These are phyloP conservation scores for Diarsia rubi DNA, from an alignment of 2,888 invertebrate species.

Conservation along the genomic window DNA sequence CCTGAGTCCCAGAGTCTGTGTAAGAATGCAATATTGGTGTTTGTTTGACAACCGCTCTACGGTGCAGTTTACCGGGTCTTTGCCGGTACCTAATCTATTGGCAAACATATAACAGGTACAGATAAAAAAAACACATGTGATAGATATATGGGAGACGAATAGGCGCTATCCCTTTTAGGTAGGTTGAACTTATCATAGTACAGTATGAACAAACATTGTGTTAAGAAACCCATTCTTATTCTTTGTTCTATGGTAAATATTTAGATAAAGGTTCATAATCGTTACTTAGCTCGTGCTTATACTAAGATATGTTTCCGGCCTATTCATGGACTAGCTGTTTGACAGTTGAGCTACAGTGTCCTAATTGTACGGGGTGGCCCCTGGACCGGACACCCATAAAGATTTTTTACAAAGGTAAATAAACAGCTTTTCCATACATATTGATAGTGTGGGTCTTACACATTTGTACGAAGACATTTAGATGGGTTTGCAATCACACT, in stretches of 20 bases:
- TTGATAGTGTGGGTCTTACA: not conserved
- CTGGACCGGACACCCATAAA: not conserved
- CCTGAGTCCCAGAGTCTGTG: too few species aligned
- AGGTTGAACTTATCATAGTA: not conserved
- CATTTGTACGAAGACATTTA: not conserved
- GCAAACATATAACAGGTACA: not conserved
- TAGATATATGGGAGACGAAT: not conserved
- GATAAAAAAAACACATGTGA: not conserved
- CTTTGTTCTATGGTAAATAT: not conserved
- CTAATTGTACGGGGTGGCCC: not conserved
- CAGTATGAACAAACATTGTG: not conserved
- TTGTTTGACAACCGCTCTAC: not conserved
- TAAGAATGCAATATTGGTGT: not conserved
- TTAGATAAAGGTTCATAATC: not conserved
- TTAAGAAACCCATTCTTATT: slow-evolving; percentile 1
- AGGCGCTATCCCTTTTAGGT: not conserved
- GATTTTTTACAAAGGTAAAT: not conserved
- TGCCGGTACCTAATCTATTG: not conserved
- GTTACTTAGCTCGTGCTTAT: not conserved
- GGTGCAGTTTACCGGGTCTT: not conserved
- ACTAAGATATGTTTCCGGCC: not conserved
- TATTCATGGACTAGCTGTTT: not conserved
- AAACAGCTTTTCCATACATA: not conserved
- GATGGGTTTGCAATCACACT: not conserved
- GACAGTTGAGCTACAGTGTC: not conserved